A percentile compares a stretch with the other conserved stretches of the same genome.
These are phyloP conservation scores for Pachyrhynchus sulphureomaculatus DNA, from an alignment of 1,140 invertebrate genomes.

Conservation along the genomic window DNA sequence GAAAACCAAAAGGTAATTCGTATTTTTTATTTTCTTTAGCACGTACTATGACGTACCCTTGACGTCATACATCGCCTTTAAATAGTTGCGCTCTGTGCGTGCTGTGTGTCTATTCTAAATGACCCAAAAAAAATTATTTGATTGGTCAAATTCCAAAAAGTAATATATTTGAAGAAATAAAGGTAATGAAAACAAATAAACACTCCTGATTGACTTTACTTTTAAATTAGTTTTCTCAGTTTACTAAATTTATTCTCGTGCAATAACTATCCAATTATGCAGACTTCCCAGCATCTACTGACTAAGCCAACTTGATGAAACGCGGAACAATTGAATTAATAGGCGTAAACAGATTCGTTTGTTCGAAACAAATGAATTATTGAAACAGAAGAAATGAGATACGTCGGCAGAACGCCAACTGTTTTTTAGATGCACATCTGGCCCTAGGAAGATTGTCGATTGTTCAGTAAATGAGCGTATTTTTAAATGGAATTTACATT, in stretches of 20 bases:
- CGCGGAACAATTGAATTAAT: slow-evolving; percentile 26
- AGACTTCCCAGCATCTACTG: slow-evolving; percentile 3
- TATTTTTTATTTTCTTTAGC: too few relatives aligned
- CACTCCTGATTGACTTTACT: too few relatives aligned
- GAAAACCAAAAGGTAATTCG: too few relatives aligned
- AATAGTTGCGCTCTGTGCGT: too few relatives aligned
- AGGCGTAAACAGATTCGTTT: slow-evolving; percentile 25
- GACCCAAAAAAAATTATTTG: too few relatives aligned
- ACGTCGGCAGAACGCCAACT: slow-evolving; percentile 16
- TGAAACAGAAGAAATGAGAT: slow-evolving; percentile 19
- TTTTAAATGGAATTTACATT: neutral
- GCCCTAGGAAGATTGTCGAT: slow-evolving; percentile 6
- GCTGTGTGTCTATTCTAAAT: too few relatives aligned
- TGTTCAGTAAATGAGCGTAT: slow-evolving; percentile 11
- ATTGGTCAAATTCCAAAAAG: too few relatives aligned
- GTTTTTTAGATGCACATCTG: slow-evolving; percentile 21
- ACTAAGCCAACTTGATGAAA: slow-evolving; percentile 13
- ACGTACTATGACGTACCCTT: too few relatives aligned
- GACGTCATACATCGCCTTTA: too few relatives aligned
- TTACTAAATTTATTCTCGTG: neutral
- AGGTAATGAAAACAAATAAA: too few relatives aligned
- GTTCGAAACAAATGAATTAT: slow-evolving; percentile 25
- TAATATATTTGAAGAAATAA: too few relatives aligned
- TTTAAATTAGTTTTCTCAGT: neutral
- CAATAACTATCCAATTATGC: slow-evolving; percentile 18